phyloP scores from a whole-genome alignment of 2,113 vertebrate genomes.

The Saccopteryx bilineata region DNA sequence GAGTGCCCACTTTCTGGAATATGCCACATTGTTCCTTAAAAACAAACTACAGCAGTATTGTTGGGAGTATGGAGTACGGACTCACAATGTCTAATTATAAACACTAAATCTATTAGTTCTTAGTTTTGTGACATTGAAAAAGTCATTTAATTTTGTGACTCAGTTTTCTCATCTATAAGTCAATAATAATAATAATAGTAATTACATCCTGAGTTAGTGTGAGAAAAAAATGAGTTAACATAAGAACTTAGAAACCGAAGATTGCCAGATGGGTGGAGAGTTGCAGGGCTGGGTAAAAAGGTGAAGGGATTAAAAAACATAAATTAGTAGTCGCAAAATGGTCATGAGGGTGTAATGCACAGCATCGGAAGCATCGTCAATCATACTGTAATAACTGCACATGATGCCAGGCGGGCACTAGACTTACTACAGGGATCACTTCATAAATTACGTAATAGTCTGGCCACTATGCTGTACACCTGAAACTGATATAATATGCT shows the following conservation, averaged over 20 bases:
- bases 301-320: not conserved
- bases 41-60: not conserved
- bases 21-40: not conserved
- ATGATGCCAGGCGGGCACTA: not conserved
- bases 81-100: not conserved
- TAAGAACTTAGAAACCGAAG: not conserved
- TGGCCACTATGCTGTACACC: not conserved
- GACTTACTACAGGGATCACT: not conserved
- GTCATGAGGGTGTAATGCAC: not conserved
- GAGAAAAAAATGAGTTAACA: not conserved
- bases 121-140: not conserved
- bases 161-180: not conserved
- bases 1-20: not conserved
- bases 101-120: not conserved
- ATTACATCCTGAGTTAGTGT: not conserved
- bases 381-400: not conserved
- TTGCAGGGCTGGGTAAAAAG: not conserved
- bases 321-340: not conserved
- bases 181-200: not conserved
- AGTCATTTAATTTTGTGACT: not conserved
- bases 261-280: not conserved
- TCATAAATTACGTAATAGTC: not conserved
- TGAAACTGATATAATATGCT: not conserved
- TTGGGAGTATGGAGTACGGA: not conserved
- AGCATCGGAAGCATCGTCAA: not conserved